Conservation (phyloP, 2,888 invertebrate genomes). For the Molorchus minor region DNA sequence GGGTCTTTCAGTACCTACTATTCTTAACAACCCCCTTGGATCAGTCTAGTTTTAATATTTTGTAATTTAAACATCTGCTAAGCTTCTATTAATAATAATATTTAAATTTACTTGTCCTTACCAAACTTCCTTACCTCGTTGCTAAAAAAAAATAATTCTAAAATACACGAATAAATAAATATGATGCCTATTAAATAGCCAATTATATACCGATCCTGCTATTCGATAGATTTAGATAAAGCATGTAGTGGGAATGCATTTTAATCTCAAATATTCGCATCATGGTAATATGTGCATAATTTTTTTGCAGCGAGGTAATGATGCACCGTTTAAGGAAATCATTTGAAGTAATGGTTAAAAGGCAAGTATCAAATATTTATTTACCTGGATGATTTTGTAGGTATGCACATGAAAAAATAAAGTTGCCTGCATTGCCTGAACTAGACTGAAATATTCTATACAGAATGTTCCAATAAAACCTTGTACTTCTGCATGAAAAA, state of each 20-base stretch:
- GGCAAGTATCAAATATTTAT: conserved; percentile 39
- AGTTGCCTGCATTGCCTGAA: conserved; percentile 3
- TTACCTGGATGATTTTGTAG: conserved; percentile 21
- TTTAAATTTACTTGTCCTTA: conserved; percentile 12
- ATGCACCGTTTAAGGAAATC: conserved; percentile 45
- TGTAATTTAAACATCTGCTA: no score
- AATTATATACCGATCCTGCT: background rate
- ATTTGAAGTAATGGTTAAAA: conserved; percentile 44
- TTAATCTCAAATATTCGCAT: conserved; percentile 34
- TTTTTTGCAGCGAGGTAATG: conserved; percentile 46
- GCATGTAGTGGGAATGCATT: conserved; percentile 39
- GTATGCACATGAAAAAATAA: conserved; percentile 13
- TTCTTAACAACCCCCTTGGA: no score
- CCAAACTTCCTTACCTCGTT: conserved; percentile 38
- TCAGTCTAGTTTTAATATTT: no score
- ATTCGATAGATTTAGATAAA: conserved; percentile 14
- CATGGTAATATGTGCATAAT: conserved; percentile 34
- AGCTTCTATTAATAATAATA: background rate
- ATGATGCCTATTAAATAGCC: conserved; percentile 9
- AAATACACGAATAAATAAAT: conserved; percentile 18
- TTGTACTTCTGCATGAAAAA: no score
- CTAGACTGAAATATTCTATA: no score
- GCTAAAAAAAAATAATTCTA: conserved; percentile 35
- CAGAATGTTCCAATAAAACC: no score
- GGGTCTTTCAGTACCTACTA: no score